These are phyloP conservation scores for Dolichoris vasculosae DNA, from an alignment of 1,140 invertebrate species.

Conservation along the genomic window DNA sequence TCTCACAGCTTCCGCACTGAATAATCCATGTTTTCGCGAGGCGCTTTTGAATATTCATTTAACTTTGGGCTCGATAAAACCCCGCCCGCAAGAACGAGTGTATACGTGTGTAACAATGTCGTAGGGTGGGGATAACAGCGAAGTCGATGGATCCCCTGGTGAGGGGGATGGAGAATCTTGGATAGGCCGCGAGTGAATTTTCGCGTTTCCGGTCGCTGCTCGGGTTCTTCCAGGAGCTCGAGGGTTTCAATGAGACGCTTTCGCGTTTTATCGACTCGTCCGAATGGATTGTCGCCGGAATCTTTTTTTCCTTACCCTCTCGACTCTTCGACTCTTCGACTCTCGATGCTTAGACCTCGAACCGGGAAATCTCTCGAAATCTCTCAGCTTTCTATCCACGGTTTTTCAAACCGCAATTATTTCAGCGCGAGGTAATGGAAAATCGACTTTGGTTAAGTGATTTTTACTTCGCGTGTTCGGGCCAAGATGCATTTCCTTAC, in stretches of 20 bases:
- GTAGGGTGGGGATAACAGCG: neutral
- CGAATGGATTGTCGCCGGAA: neutral
- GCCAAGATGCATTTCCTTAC: neutral
- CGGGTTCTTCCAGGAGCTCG: neutral
- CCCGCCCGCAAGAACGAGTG: neutral
- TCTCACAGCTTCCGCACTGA: neutral
- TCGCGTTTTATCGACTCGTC: neutral
- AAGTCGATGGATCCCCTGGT: neutral
- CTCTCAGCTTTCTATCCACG: neutral
- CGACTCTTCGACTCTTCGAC: too few species aligned
- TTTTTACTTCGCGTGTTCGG: neutral
- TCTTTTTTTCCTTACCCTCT: neutral
- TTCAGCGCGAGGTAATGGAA: too few species aligned
- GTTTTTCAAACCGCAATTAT: neutral
- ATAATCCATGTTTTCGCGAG: slow-evolving; percentile 28
- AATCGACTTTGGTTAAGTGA: too few species aligned
- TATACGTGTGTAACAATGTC: slow-evolving; percentile 3
- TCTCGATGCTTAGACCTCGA: neutral
- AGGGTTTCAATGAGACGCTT: neutral
- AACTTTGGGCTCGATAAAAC: neutral
- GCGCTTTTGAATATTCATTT: slow-evolving; percentile 38
- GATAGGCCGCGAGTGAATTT: neutral
- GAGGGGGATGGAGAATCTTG: neutral
- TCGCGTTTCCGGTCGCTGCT: neutral
- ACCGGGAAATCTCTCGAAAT: neutral